Evolutionary conservation across 2,888 invertebrate genomes (phyloP), one percentile per base, ranked within the genome.

Genomic region (Mantis religiosa): DNA sequence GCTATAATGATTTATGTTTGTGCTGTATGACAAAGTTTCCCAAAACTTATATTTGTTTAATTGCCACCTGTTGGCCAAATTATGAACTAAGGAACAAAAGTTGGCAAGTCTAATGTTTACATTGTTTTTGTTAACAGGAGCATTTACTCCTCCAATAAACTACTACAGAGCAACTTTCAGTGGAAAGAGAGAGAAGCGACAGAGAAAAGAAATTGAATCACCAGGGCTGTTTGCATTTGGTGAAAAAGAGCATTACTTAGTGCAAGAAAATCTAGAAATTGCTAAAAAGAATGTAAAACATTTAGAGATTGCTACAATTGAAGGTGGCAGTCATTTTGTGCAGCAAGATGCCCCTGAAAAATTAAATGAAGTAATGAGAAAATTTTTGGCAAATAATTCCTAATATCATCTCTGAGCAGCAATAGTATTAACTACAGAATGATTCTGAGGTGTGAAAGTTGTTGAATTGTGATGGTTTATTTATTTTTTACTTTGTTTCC

Each of bases 321-420:
- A 94, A 34, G 92, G 93, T 27, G 94, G 93, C 25, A 93, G 93
- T 20, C 95, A 95, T 92, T 95, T 94, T 90, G 92, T 95, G 81
- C 95, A 95, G 89, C 95, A 95, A 92, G 94, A 95, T 91, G 93
- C 93, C 28, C 95, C 95, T 0, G 93, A 92, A 8, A 93, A 93
- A 92, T 93, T 95, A 2, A 95, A 95, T 91, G 92, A 93, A 89
- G 89, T 94, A 15, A 94, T 95, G n/a, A 93, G 93, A 91, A 93
- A 94, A 20, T 95, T 94, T 91, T 89, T 93, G 28, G 54, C 54
- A 3, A 20, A 20, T 20, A 71, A 71, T 6, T 71, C 54, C 3
- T 71, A 4, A 71, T 71, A 25, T 71, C 9, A 41, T 41, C 12
- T 41, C 41, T 2, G 12, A 41, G 12, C 12, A 41, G 41, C 12